These are phyloP conservation scores for Mnemiopsis leidyi DNA, from an alignment of 37 sponge, comb jelly and placozoan genomes.

Conservation along the genomic window DNA sequence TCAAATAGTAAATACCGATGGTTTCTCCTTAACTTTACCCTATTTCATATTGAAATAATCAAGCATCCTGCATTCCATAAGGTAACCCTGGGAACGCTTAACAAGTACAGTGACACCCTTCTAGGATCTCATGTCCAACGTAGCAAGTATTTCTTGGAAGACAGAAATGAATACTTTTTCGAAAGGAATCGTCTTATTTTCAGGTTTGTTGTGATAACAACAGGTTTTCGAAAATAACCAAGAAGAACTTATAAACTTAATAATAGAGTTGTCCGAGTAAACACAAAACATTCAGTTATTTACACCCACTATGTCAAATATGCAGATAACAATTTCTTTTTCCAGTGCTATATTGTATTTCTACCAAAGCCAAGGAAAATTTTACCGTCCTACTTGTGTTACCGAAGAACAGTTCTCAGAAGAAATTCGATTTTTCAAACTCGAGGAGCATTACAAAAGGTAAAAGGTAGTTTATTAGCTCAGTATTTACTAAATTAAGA, in stretches of 20 bases:
- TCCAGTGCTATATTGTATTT: conserved; percentile 49
- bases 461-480: not conserved
- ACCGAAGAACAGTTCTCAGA: conserved; percentile 48
- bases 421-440: conserved; percentile 62
- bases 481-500: too few species aligned
- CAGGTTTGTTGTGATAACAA: too few species aligned
- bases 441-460: conserved; percentile 38
- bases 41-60: not conserved
- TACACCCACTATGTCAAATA: too few species aligned
- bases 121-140: not conserved
- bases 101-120: not conserved
- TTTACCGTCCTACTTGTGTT: conserved; percentile 55
- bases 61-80: too few species aligned
- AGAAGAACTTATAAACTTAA: too few species aligned
- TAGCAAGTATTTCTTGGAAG: not conserved
- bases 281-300: too few species aligned
- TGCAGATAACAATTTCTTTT: not conserved
- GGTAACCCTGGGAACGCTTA: not conserved
- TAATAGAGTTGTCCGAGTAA: too few species aligned
- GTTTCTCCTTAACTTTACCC: too few species aligned
- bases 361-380: conserved; percentile 63
- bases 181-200: conserved; percentile 54
- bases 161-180: conserved; percentile 41
- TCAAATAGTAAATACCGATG: too few species aligned
- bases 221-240: too few species aligned